phyloP scores from a whole-genome alignment of 2,888 invertebrate genomes.

The Sisyra nigra region DNA sequence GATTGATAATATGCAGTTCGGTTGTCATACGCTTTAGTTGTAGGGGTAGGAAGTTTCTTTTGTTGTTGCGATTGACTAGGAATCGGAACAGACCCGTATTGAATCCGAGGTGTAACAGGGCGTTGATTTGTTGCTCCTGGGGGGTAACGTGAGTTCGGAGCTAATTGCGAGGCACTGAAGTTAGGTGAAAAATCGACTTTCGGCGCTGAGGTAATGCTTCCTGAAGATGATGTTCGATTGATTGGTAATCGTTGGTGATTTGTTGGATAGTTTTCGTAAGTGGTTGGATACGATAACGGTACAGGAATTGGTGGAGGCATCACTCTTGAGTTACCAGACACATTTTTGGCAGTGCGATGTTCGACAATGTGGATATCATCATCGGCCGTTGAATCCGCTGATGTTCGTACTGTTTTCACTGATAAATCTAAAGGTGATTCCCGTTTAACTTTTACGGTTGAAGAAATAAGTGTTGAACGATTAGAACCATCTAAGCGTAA shows the following conservation, averaged over 20 bases:
- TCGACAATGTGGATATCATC: constrained; percentile 28
- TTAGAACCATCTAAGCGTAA: constrained; percentile 11
- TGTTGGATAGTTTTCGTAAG: constrained; percentile 8
- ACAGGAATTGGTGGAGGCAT: constrained; percentile 18
- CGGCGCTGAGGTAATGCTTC: constrained; percentile 31
- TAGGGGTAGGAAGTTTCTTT: constrained; percentile 28
- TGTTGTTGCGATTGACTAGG: constrained; percentile 25
- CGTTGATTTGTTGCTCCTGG: too few species aligned
- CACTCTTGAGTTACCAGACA: constrained; percentile 12
- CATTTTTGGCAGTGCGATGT: constrained; percentile 15
- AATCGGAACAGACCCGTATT: constrained; percentile 11
- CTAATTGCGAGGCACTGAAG: constrained; percentile 33
- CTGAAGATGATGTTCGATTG: constrained; percentile 18
- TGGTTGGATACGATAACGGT: constrained; percentile 4
- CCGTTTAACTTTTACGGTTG: constrained; percentile 29
- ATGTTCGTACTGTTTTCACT: constrained; percentile 75
- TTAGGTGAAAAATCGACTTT: constrained; percentile 69
- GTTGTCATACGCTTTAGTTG: constrained; percentile 7
- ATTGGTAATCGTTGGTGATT: constrained; percentile 4
- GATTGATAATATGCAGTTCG: constrained; percentile 9
- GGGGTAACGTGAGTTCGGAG: neutral
- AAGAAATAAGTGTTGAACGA: constrained; percentile 2
- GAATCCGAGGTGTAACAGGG: neutral
- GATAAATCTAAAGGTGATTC: constrained; percentile 78
- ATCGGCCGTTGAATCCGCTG: constrained; percentile 72